phyloP scores from a whole-genome alignment of 2,113 vertebrate genomes.

The Geococcyx californianus region DNA sequence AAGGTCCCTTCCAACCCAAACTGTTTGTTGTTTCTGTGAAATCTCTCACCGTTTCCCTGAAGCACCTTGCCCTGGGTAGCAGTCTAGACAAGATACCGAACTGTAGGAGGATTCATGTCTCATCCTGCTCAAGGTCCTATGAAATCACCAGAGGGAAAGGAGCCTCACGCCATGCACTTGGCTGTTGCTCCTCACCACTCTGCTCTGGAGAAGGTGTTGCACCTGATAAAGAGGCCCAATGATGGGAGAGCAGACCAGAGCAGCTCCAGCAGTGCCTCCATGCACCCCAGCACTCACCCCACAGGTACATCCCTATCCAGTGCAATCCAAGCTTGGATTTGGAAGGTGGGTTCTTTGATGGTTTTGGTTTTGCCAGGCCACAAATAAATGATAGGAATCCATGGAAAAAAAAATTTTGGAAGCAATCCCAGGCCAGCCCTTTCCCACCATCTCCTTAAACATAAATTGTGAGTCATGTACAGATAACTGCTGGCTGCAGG shows the following conservation, averaged over 20 bases:
- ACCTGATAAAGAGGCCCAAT: fast-evolving
- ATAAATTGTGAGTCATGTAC: neutral
- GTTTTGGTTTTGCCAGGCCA: neutral
- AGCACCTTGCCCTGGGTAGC: fast-evolving
- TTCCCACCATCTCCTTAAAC: neutral
- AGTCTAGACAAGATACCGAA: neutral
- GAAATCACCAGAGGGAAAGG: neutral
- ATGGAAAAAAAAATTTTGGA: fast-evolving
- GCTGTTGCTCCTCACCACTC: neutral
- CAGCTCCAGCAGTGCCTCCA: neutral
- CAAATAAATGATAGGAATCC: neutral
- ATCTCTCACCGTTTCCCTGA: neutral
- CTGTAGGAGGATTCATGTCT: neutral
- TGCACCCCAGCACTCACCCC: neutral
- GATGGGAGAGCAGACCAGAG: neutral
- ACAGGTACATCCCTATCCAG: neutral
- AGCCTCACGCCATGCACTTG: neutral
- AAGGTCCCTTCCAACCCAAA: too few relatives aligned
- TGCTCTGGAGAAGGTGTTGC: neutral
- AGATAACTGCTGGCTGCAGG: neutral
- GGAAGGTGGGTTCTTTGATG: neutral
- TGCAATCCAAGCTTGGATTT: neutral
- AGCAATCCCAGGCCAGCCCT: neutral
- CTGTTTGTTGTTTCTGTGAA: too few relatives aligned
- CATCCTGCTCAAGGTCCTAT: neutral